phyloP scores from a whole-genome alignment of 2,797 vertebrate species.

The Xyrichtys novacula region DNA sequence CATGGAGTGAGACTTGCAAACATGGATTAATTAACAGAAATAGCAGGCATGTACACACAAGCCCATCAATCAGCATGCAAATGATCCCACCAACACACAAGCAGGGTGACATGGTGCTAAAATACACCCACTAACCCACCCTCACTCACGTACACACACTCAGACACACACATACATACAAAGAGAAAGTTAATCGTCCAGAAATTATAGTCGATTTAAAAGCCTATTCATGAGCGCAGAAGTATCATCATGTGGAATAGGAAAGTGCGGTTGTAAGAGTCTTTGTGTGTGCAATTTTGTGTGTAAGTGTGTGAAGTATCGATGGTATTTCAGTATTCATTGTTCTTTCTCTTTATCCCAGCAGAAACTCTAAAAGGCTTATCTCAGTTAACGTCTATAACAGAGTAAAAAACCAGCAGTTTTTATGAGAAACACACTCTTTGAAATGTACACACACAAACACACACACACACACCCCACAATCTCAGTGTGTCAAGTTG shows the following conservation, averaged over 20 bases:
- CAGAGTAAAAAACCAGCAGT: constrained; percentile 39
- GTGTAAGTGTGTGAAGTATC: constrained; percentile 1
- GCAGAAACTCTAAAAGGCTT: constrained; percentile 15
- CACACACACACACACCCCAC: constrained; percentile 17
- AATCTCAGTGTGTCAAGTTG: constrained; percentile 39
- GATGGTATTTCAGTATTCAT: constrained; percentile 27
- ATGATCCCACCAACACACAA: constrained; percentile 45
- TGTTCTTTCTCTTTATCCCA: constrained; percentile 14
- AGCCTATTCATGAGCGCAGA: constrained; percentile 19
- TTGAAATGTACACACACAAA: constrained; percentile 24
- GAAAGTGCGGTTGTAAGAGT: background rate
- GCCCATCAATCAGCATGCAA: constrained; percentile 55
- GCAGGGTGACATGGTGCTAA: constrained; percentile 14
- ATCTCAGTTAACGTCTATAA: constrained; percentile 57
- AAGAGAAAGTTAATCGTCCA: constrained; percentile 19
- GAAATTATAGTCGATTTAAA: constrained; percentile 32
- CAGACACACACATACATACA: constrained; percentile 13
- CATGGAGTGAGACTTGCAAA: constrained; percentile 50
- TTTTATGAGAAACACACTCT: constrained; percentile 16
- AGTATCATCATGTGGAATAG: constrained; percentile 9
- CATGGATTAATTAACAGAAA: constrained; percentile 67
- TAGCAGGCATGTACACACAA: constrained; percentile 55
- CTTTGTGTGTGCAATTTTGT: background rate
- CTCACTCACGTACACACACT: constrained; percentile 12
- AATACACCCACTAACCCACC: constrained; percentile 12